Conservation (phyloP, 1,140 invertebrate species). For the Drosophila biarmipes region DNA sequence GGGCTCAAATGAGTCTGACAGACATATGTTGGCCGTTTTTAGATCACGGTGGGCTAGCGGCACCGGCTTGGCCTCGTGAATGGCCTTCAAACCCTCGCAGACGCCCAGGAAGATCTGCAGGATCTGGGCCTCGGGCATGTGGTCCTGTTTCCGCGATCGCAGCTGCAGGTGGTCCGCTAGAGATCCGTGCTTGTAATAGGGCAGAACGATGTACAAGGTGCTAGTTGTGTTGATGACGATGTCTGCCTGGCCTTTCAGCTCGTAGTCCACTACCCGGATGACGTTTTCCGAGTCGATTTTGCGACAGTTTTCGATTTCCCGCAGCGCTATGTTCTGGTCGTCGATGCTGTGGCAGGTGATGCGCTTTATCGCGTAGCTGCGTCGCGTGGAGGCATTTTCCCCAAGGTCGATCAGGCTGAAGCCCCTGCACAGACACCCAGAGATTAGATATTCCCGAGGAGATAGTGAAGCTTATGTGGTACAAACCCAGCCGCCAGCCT, state of each 20-base stretch:
- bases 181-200: slow-evolving; percentile 93
- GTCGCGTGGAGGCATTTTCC: slow-evolving; percentile 89
- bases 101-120: slow-evolving; percentile 90
- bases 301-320: slow-evolving; percentile 91
- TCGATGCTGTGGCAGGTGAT: slow-evolving; percentile 92
- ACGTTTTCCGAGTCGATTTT: slow-evolving; percentile 91
- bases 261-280: slow-evolving; percentile 91
- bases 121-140: slow-evolving; percentile 88
- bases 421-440: slow-evolving; percentile 86
- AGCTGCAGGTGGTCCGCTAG: slow-evolving; percentile 89
- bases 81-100: slow-evolving; percentile 90
- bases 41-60: slow-evolving; percentile 93
- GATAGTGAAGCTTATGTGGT: slow-evolving; percentile 48
- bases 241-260: slow-evolving; percentile 87
- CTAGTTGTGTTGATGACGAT: slow-evolving; percentile 89
- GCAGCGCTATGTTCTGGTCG: slow-evolving; percentile 90
- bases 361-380: slow-evolving; percentile 92
- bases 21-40: slow-evolving; percentile 93
- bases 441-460: slow-evolving; percentile 37
- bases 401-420: slow-evolving; percentile 93
- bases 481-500: slow-evolving; percentile 90
- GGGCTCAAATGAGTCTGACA: slow-evolving; percentile 89
- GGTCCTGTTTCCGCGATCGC: slow-evolving; percentile 86
- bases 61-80: slow-evolving; percentile 90
- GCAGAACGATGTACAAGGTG: slow-evolving; percentile 91